phyloP scores from a whole-genome alignment of 2,113 vertebrate genomes.

The Illadopsis cleaveri region DNA sequence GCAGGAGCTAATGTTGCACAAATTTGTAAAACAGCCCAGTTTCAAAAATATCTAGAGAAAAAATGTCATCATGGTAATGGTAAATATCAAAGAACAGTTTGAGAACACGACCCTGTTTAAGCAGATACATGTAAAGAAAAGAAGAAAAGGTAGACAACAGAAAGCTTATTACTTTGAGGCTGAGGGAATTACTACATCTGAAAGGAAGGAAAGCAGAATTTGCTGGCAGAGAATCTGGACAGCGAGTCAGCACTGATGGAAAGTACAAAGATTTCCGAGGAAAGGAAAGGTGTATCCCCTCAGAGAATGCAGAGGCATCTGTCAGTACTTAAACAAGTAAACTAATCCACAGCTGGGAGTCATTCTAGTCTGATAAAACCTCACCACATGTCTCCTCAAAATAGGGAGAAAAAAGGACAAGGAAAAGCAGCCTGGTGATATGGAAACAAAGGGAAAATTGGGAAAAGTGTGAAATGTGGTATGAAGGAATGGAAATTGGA shows the following conservation, averaged over 20 bases:
- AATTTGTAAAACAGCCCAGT: neutral
- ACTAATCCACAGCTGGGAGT: neutral
- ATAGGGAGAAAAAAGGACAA: fast-evolving
- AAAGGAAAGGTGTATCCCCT: neutral
- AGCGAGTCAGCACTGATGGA: fast-evolving
- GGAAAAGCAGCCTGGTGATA: neutral
- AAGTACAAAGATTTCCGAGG: neutral
- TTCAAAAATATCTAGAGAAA: neutral
- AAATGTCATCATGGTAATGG: neutral
- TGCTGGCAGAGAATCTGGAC: neutral
- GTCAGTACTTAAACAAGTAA: neutral
- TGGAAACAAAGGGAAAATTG: neutral
- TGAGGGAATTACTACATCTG: neutral
- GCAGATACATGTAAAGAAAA: neutral
- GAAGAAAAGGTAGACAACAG: neutral
- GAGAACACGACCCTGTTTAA: neutral
- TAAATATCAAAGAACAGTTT: neutral
- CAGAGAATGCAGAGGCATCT: neutral
- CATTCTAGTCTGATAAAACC: neutral
- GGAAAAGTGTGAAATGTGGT: fast-evolving
- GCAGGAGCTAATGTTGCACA: neutral
- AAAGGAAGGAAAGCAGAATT: neutral
- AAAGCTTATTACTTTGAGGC: neutral
- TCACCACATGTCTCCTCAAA: neutral
- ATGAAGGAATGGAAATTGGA: neutral